A percentile compares a stretch with the other conserved stretches of the same genome.
Evolutionary conservation across 1,140 invertebrate genomes (phyloP).

Genomic region (Paracyclopina nana): DNA sequence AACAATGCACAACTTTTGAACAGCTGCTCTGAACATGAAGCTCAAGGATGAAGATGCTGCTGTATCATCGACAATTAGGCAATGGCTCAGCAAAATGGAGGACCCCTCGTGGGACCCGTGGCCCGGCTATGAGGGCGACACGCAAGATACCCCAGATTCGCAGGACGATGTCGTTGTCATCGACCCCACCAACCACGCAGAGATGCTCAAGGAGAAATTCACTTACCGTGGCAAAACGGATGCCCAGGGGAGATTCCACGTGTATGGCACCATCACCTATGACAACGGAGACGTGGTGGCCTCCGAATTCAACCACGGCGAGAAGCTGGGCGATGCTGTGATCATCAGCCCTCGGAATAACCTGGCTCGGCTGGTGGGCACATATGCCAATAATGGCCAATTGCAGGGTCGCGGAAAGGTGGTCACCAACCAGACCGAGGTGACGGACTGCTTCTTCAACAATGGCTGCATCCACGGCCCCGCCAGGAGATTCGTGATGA

Average conservation of each 20-base stretch:
- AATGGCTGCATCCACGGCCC: slow-evolving; percentile 2
- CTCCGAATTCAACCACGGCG: background rate
- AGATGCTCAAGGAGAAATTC: background rate
- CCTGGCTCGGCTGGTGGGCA: slow-evolving; percentile 3
- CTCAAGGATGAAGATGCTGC: too few species aligned
- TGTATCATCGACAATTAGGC: background rate
- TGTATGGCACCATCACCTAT: background rate
- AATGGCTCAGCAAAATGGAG: background rate
- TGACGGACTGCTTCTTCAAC: slow-evolving; percentile 10
- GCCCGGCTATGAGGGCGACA: background rate
- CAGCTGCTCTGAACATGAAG: background rate
- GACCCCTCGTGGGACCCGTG: background rate
- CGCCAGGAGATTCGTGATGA: slow-evolving; percentile 3
- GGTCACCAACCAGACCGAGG: too few species aligned
- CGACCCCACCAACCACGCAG: background rate
- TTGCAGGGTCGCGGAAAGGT: too few species aligned
- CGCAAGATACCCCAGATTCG: background rate
- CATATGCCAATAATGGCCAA: too few species aligned
- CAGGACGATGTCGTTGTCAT: background rate
- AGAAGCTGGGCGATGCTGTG: background rate
- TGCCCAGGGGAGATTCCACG: background rate
- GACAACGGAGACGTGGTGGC: slow-evolving; percentile 3
- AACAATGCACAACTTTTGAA: too few species aligned
- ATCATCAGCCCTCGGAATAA: background rate
- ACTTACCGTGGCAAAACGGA: background rate